Percentiles rank a stretch among this genome's conserved stretches.
These are phyloP conservation scores for Phenganax stokvisi DNA, from an alignment of 92 coral and sea anemone genomes.

Conservation along the genomic window DNA sequence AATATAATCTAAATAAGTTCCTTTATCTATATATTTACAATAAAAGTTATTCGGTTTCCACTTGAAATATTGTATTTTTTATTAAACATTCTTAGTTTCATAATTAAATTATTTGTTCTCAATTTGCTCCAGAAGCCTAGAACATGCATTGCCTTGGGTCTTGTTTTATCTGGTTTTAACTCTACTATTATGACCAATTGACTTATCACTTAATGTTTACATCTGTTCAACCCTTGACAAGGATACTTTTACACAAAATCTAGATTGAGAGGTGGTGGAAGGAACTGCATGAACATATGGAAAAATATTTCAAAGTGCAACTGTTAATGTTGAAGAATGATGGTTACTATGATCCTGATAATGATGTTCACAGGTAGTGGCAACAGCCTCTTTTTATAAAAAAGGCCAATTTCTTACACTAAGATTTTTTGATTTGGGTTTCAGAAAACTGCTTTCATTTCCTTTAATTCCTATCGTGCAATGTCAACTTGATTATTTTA, in stretches of 20 bases:
- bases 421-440: not conserved
- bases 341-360: constrained; percentile 16
- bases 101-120: too few relatives aligned
- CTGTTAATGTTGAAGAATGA: constrained; percentile 10
- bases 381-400: not conserved
- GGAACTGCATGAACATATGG: constrained; percentile 32
- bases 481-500: constrained; percentile 2
- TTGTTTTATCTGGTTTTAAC: not conserved
- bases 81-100: too few relatives aligned
- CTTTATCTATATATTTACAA: too few relatives aligned
- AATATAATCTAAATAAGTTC: too few relatives aligned
- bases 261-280: constrained; percentile 33
- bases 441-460: constrained; percentile 20
- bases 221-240: not conserved
- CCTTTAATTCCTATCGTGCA: constrained; percentile 19
- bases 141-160: not conserved
- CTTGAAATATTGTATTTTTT: too few relatives aligned
- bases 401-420: not conserved
- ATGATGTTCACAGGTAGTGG: constrained; percentile 20
- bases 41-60: too few relatives aligned
- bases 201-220: not conserved
- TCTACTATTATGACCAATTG: not conserved
- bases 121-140: too few relatives aligned
- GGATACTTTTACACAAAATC: not conserved
- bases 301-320: constrained; percentile 18